phyloP scores from a whole-genome alignment of 1,140 invertebrate species.

The Pentalonia nigronervosa region DNA sequence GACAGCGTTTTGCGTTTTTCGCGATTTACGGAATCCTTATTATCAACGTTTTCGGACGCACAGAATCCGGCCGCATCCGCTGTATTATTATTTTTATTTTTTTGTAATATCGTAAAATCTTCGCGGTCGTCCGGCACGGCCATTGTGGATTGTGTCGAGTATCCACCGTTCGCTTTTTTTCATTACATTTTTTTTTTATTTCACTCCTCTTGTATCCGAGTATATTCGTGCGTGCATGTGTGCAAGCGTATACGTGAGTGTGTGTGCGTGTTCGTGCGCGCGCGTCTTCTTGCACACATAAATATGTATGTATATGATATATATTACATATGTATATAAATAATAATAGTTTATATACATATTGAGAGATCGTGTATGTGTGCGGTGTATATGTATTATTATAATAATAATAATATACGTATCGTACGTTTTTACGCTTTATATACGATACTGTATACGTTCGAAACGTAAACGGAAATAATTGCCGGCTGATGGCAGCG shows the following conservation, averaged over 20 bases:
- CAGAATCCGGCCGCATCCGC: background rate
- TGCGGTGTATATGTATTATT: background rate
- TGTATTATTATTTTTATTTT: background rate
- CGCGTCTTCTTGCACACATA: constrained; percentile 5
- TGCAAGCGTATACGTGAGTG: background rate
- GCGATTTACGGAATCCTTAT: background rate
- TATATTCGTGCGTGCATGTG: background rate
- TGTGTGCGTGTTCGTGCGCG: constrained; percentile 20
- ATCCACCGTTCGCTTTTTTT: constrained; percentile 25
- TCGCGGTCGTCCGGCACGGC: background rate
- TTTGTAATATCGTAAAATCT: background rate
- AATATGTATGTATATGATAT: background rate
- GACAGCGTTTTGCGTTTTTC: background rate
- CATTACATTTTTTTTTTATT: background rate
- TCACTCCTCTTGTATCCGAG: background rate
- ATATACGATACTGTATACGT: background rate
- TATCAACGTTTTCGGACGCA: background rate
- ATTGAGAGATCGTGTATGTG: background rate
- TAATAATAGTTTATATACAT: constrained; percentile 35
- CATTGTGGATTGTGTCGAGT: constrained; percentile 27
- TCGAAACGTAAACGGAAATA: constrained; percentile 30
- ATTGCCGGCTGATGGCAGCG: background rate
- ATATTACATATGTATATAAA: background rate
- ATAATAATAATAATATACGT: background rate
- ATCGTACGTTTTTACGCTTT: background rate